These are phyloP conservation scores for Adelges cooleyi DNA, from an alignment of 1,140 invertebrate genomes.

Conservation along the genomic window DNA sequence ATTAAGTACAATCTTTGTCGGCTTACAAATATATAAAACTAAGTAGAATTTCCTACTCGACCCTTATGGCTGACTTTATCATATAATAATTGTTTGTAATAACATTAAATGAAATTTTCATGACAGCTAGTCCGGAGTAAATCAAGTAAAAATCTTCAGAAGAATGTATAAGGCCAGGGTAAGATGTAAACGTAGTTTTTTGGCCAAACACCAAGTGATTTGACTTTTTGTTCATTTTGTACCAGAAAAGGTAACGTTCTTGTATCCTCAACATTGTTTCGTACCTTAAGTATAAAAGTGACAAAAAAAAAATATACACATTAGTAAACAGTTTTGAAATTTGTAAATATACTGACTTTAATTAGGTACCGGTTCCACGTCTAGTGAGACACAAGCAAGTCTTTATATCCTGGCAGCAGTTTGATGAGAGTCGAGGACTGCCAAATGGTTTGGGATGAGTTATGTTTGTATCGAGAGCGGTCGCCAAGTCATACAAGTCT, in stretches of 20 bases:
- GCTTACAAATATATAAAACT: no score
- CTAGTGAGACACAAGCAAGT: conserved; percentile 51
- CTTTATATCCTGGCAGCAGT: conserved; percentile 44
- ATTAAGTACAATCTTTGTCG: no score
- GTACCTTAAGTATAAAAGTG: conserved; percentile 46
- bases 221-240: conserved; percentile 48
- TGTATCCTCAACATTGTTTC: conserved; percentile 75
- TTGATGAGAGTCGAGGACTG: conserved; percentile 55
- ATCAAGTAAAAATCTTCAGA: conserved; percentile 75
- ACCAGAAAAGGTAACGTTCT: conserved; percentile 78
- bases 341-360: no score
- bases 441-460: conserved; percentile 28
- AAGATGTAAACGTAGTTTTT: conserved; percentile 62
- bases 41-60: no score
- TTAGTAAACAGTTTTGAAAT: no score
- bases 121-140: conserved; percentile 31
- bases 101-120: background rate
- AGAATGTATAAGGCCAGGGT: conserved; percentile 74
- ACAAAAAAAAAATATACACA: background rate
- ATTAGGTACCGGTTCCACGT: conserved; percentile 46
- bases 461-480: background rate
- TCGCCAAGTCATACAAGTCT: conserved; percentile 51
- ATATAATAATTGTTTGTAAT: background rate
- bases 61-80: background rate
- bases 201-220: conserved; percentile 48